Conservation (phyloP, 2,888 invertebrate genomes). For the Myopa testacea region DNA sequence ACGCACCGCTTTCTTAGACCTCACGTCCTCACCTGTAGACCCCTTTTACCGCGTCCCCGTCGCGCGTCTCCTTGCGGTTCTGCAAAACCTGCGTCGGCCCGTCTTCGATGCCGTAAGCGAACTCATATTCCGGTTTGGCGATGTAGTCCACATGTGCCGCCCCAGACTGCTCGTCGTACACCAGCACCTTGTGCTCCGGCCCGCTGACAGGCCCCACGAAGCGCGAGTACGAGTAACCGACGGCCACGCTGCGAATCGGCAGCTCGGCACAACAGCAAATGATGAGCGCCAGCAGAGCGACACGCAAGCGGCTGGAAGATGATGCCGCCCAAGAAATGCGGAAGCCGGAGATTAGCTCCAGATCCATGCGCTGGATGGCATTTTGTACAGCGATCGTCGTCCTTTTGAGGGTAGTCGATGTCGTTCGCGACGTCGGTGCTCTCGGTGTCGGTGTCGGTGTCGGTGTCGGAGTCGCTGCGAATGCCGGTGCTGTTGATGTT, state of each 20-base stretch:
- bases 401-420: background rate
- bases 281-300: conserved; percentile 24
- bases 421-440: background rate
- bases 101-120: conserved; percentile 82
- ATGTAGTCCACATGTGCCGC: conserved; percentile 75
- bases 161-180: conserved; percentile 60
- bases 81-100: conserved; percentile 79
- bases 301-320: conserved; percentile 44
- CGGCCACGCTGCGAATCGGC: conserved; percentile 51
- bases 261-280: conserved; percentile 29
- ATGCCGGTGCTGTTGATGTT: background rate
- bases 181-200: conserved; percentile 65
- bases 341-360: conserved; percentile 26
- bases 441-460: too few relatives aligned
- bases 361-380: conserved; percentile 10
- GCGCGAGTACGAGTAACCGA: conserved; percentile 78
- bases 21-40: conserved; percentile 72
- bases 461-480: background rate
- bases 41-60: conserved; percentile 79
- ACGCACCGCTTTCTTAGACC: background rate
- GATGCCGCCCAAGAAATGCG: conserved; percentile 38
- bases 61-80: conserved; percentile 78
- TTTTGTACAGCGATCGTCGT: background rate
- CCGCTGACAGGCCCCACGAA: conserved; percentile 83
- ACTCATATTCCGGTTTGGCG: conserved; percentile 81